phyloP scores from a whole-genome alignment of 2,113 vertebrate genomes.

The Lagenorhynchus albirostris region DNA sequence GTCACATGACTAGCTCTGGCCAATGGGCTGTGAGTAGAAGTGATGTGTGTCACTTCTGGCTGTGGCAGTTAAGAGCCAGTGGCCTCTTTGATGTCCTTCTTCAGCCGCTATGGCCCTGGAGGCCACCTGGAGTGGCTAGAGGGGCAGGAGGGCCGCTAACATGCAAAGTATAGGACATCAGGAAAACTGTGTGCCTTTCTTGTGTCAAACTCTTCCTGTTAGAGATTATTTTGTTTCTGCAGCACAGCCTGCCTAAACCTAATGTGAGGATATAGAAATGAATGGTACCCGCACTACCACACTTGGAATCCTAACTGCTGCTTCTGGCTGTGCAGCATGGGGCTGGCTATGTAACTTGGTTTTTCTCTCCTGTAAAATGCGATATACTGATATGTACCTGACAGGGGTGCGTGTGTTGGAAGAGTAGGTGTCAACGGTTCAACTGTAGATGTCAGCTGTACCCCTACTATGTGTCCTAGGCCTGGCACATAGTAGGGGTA shows the following conservation, averaged over 20 bases:
- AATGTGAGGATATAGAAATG: fast-evolving
- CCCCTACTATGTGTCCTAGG: no score
- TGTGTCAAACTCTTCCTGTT: fast-evolving
- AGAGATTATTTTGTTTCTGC: not conserved
- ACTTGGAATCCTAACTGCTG: no score
- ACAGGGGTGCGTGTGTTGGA: fast-evolving
- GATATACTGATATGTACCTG: fast-evolving
- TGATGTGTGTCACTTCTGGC: not conserved
- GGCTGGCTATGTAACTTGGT: fast-evolving
- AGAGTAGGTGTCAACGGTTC: not conserved
- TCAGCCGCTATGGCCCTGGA: not conserved
- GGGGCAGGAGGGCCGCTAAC: not conserved
- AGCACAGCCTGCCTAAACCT: not conserved
- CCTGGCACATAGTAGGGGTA: not conserved
- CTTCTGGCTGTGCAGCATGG: not conserved
- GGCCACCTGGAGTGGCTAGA: no score
- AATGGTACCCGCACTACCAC: fast-evolving
- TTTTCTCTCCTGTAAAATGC: not conserved
- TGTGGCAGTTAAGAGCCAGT: not conserved
- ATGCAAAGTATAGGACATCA: fast-evolving
- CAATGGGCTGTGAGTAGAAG: not conserved
- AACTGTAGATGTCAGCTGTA: no score
- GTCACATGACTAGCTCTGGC: not conserved
- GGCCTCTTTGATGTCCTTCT: not conserved
- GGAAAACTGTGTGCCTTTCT: not conserved